Base-by-base conservation (phyloP, 2,113 vertebrate genomes). In the Tachycineta bicolor region DNA sequence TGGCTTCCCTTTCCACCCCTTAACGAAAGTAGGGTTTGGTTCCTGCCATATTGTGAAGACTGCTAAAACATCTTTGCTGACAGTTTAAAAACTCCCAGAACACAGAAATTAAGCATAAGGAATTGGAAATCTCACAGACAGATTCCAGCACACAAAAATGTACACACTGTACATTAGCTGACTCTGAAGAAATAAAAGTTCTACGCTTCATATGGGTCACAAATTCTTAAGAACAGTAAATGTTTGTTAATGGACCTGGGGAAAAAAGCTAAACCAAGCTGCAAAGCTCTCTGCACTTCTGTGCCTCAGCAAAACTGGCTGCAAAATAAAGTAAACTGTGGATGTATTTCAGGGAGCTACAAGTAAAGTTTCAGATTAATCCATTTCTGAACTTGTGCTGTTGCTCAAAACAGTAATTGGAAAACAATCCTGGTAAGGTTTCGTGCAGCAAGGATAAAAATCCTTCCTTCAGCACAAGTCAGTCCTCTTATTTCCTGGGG, bases 51-150 rank as follows among this genome's bases (percentile, higher is more conserved):
- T 77, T 3, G 59, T n/a, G 25, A 89, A 86, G 52, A 34, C 46
- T 37, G 52, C 22, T 37, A 60, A 71, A 83, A 68, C 49, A 68
- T 33, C 80, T 92, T 71, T 90, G 73, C 80, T 87, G 92, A 71
- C 31, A 69, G 60, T 46, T 93, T 69, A 26, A 71, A 89, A 92
- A 84, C 62, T 78, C 93, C 37, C 53, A 80, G 63, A 78, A 87
- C 47, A 58, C 47, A 63, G 76, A 86, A 83, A 93, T 92, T 64
- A 82, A 82, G 70, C 47, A 82, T 75, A 95, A 92, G 41, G n/a
- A 95, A 58, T 7, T 50, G 67, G 81, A 89, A 94, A 70, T 77
- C 52, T 71, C 18, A 64, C 44, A 56, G 79, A 33, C 17, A 75
- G 83, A 68, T 84, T 92, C 78, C 91, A 81, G 76, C 5, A 84